Base-by-base conservation (phyloP, 2,888 invertebrate species). In the Sialis fuliginosa region DNA sequence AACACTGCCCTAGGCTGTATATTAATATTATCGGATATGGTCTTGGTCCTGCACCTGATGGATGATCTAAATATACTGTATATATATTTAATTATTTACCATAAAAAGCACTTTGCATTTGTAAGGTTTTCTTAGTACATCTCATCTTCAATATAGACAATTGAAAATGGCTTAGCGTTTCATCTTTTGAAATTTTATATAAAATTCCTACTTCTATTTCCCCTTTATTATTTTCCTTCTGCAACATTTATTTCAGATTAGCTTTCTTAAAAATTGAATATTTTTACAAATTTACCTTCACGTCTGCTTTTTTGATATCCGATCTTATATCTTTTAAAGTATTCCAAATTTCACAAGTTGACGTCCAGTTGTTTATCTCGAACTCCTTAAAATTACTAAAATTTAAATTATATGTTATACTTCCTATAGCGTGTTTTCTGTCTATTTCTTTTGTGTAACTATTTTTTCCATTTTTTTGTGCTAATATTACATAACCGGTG, bases 311-410 rank as follows among this genome's bases (percentile, higher is more conserved):
- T 6, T 7, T 39, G 6, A 39, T 39, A 6, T 6, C n/a, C 2
- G 12, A 10, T 31, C 31, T 42, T n/a, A 45, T 13, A 45, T 45
- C 33, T 45, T 45, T 74, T 45, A 81, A 67, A 30, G 74, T 73
- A 54, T 77, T 70, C 81, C 81, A 81, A 57, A 81, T 70, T 60
- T 81, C 81, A 4, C 79, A 78, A 5, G 80, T 81, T 6, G 76
- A 75, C 48, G 73, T 71, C 48, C 73, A 65, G 49, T 71, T 69
- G 53, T 75, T 75, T 50, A 68, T 69, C 46, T 77, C 68, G 62
- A 74, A 75, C 50, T 72, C 71, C 42, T 69, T 72, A 56, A 81
- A 81, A 52, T 73, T 64, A 55, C 75, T 76, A 2, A 70, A 67
- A 53, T 81, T 79, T 49, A 81, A 71, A 53, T 77, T 74, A 64